phyloP scores from a whole-genome alignment of 2,113 vertebrate species.

The Eurystomus gularis region DNA sequence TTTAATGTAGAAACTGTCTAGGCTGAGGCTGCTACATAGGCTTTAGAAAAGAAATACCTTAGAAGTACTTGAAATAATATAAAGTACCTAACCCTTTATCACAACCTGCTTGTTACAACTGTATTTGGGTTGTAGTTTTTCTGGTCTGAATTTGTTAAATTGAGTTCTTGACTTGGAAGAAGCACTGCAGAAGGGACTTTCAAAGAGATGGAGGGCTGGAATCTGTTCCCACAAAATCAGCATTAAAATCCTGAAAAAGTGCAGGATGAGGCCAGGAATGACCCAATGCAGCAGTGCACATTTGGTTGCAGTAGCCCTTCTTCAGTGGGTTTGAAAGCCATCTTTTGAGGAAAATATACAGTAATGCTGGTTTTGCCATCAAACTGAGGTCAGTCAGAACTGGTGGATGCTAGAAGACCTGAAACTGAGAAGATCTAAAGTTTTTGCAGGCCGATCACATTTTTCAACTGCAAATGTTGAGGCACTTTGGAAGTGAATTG shows the following conservation, averaged over 20 bases:
- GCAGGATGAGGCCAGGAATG: neutral
- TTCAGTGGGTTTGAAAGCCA: neutral
- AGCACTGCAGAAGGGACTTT: neutral
- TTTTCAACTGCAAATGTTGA: neutral
- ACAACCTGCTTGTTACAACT: neutral
- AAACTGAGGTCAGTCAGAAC: neutral
- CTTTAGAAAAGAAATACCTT: neutral
- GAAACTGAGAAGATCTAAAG: neutral
- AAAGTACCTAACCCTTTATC: neutral
- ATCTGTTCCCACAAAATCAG: neutral
- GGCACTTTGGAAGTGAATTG: neutral
- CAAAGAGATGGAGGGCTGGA: neutral
- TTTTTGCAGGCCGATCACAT: neutral
- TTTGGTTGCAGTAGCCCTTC: neutral
- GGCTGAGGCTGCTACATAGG: neutral
- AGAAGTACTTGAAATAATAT: neutral
- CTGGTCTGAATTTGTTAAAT: neutral
- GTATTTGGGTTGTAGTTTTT: neutral
- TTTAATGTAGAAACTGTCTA: neutral
- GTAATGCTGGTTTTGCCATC: neutral
- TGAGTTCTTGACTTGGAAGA: neutral
- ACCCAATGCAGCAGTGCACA: accelerated
- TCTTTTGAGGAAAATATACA: neutral
- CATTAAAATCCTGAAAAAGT: neutral
- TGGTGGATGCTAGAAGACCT: neutral